phyloP scores from a whole-genome alignment of 1,140 invertebrate species.

The Cydia pomonella region DNA sequence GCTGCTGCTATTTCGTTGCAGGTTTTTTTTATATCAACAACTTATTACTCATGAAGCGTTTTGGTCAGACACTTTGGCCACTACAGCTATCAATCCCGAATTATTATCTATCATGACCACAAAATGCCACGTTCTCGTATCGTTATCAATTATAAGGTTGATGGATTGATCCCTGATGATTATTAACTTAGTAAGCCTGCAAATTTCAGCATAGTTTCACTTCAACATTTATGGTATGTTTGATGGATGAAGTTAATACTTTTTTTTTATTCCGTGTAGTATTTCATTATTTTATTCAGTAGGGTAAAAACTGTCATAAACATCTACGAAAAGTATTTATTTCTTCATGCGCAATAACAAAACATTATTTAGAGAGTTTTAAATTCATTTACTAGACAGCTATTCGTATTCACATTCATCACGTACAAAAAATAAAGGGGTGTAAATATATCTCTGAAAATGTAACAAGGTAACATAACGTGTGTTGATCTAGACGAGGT shows the following conservation, averaged over 20 bases:
- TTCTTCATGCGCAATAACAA: constrained; percentile 44
- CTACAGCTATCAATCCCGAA: not conserved
- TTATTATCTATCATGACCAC: not conserved
- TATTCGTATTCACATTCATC: constrained; percentile 71
- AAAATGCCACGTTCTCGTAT: not conserved
- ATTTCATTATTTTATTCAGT: not conserved
- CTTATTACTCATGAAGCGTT: too few species aligned
- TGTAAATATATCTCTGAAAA: constrained; percentile 81
- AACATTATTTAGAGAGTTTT: constrained; percentile 57
- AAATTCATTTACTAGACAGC: constrained; percentile 69
- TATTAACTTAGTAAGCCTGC: not conserved
- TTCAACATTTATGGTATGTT: not conserved
- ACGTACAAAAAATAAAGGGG: constrained; percentile 79
- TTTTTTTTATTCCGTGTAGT: not conserved
- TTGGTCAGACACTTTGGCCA: too few species aligned
- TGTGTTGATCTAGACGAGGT: constrained; percentile 69
- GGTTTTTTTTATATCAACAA: too few species aligned
- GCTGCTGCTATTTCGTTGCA: too few species aligned
- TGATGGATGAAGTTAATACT: not conserved
- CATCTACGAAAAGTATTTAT: not conserved
- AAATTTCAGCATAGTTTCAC: not conserved
- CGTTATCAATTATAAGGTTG: not conserved
- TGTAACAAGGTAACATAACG: constrained; percentile 77
- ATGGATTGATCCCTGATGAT: not conserved
- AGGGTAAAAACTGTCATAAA: not conserved